Percentiles rank a stretch among this genome's conserved stretches.
Conservation (phyloP, 2,888 invertebrate species). For the Lasius platythorax region DNA sequence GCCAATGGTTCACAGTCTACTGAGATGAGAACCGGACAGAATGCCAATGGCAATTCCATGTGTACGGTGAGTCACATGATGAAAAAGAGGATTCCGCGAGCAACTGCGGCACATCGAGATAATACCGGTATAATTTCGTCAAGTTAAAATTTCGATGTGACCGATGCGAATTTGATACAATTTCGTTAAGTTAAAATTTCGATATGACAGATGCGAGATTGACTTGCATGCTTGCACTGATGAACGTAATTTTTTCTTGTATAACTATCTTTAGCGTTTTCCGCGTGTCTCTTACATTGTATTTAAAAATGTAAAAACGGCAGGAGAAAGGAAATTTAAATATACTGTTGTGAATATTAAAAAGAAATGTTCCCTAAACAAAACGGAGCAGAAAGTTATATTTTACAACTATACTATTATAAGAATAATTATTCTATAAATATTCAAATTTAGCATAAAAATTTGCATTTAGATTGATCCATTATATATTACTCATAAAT, state of each 20-base stretch:
- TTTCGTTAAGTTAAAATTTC: no score
- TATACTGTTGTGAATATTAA: not conserved
- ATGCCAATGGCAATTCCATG: conserved; percentile 63
- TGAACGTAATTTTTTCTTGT: not conserved
- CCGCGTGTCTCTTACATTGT: not conserved
- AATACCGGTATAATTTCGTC: conserved; percentile 1
- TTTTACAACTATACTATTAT: not conserved
- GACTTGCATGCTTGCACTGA: not conserved
- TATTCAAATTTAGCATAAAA: not conserved
- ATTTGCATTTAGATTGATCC: not conserved
- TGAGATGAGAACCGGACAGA: conserved; percentile 70
- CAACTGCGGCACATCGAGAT: not conserved
- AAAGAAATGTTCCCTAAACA: not conserved
- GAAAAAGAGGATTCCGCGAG: conserved; percentile 34
- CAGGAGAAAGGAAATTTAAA: not conserved
- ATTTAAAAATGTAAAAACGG: not conserved
- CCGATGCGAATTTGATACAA: not conserved
- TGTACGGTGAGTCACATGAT: conserved; percentile 64
- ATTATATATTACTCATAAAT: not conserved
- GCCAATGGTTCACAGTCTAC: conserved; percentile 74
- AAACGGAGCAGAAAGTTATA: not conserved
- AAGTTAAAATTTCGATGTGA: not conserved
- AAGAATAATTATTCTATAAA: not conserved
- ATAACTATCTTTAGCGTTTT: not conserved
- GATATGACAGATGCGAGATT: not conserved